Evolutionary conservation across 53 echinoderm and acorn worm genomes (phyloP).

Genomic region (Echinometra lucunter): DNA sequence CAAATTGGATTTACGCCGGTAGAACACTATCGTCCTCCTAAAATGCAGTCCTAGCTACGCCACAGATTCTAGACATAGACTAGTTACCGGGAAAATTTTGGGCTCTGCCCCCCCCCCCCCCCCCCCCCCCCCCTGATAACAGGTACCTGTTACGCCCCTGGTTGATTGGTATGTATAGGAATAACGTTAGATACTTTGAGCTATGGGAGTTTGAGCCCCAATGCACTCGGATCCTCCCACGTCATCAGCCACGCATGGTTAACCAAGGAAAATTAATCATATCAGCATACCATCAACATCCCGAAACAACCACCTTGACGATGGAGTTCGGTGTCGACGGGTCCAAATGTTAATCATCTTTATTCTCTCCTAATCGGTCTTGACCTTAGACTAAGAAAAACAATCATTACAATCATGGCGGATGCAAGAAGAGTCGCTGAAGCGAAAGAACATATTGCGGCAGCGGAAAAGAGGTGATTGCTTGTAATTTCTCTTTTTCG

Average conservation of each 20-base stretch:
- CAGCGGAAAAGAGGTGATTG: conserved; percentile 88
- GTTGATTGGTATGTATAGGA: too few species aligned
- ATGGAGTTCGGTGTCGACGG: background rate
- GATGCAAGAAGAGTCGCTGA: conserved; percentile 79
- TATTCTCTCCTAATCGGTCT: conserved; percentile 8
- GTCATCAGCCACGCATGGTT: conserved; percentile 3
- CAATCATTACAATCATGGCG: conserved; percentile 73
- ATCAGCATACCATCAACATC: too few species aligned
- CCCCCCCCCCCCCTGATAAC: too few species aligned
- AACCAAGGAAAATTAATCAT: background rate
- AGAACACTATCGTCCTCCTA: too few species aligned
- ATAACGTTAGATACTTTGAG: too few species aligned
- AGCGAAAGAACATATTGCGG: conserved; percentile 79
- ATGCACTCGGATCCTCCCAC: background rate
- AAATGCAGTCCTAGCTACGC: too few species aligned
- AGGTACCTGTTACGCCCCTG: too few species aligned
- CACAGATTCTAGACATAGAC: too few species aligned
- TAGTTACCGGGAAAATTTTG: too few species aligned
- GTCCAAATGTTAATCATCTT: background rate
- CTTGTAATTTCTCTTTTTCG: too few species aligned
- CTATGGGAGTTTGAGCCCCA: background rate
- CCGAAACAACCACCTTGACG: background rate
- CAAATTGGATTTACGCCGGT: too few species aligned
- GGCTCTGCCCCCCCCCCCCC: too few species aligned
- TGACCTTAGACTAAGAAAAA: conserved; percentile 58